Base-by-base conservation (phyloP, 1,140 invertebrate species). In the Zaprionus lachaisei region DNA sequence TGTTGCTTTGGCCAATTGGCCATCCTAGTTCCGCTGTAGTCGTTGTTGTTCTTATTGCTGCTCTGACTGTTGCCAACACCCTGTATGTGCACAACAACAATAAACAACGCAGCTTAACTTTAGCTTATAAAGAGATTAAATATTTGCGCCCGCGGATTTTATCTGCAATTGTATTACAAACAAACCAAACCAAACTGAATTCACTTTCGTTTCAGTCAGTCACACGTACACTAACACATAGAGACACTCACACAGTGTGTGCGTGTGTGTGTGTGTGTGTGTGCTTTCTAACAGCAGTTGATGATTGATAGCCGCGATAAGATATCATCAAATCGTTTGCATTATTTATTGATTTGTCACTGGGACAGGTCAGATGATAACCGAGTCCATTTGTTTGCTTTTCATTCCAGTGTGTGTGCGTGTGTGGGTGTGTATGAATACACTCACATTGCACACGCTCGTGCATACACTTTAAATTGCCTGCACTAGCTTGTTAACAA, bases 241-340 rank as follows among this genome's bases (percentile, higher is more conserved):
- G 15, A 17, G 24, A 55, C 54, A 49, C 4, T 5, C 47, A 64
- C 61, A 34, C 37, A 9, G 26, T 28, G 26, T 7, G 6, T 28
- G 26, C n/a, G n/a, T 20, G 20, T 20, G 44, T 56, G 28, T 28
- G 28, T 28, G 28, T 28, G 28, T 31, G 31, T 31, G 9, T 31
- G 31, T 34, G 26, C 55, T 44, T 58, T 60, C 38, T 28, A 75
- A 38, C 67, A 63, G 66, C 65, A 63, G 37, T 15, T 38, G 26
- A 70, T 77, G 83, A 86, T 87, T 83, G 83, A 86, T 80, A 80
- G 65, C 69, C 54, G 22, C 20, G 77, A 86, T 86, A 87, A 86
- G 80, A 86, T 86, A 87, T 41, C 58, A 54, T 65, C 63, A 72
- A 79, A 81, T 63, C 76, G 67, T 41, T 65, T 73, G 67, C 62